Conservation (phyloP, 92 coral and sea anemone species). For the Muricea muricata region DNA sequence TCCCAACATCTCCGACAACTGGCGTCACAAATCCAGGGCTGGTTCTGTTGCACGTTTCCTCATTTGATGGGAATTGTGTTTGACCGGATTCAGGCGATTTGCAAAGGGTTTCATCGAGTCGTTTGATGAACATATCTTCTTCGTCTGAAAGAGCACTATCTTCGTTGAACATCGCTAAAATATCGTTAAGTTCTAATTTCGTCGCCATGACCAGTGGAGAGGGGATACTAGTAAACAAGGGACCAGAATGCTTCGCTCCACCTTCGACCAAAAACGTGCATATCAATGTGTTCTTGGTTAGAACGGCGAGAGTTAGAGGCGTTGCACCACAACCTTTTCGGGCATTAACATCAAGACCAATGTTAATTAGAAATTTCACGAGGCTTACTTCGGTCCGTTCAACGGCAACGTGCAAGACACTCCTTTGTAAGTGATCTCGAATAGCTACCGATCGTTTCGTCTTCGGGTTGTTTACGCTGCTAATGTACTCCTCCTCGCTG, state of each 20-base stretch:
- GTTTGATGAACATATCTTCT: constrained; percentile 17
- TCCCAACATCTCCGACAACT: constrained; percentile 34
- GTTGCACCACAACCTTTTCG: constrained; percentile 63
- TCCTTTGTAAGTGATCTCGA: constrained; percentile 45
- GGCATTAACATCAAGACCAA: constrained; percentile 44
- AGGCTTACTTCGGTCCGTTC: constrained; percentile 33
- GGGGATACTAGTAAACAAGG: too few relatives aligned
- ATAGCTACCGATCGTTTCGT: too few relatives aligned
- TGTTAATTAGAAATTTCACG: constrained; percentile 46
- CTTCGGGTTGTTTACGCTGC: neutral
- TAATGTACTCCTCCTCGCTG: constrained; percentile 47
- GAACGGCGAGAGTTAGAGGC: constrained; percentile 51
- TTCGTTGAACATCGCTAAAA: neutral
- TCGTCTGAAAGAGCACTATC: constrained; percentile 49
- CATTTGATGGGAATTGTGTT: too few relatives aligned
- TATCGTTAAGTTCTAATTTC: neutral
- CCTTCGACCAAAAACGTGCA: constrained; percentile 46
- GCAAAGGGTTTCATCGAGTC: constrained; percentile 26
- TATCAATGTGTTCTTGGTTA: constrained; percentile 11
- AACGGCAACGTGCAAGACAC: constrained; percentile 58
- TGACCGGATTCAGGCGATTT: neutral
- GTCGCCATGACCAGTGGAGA: constrained; percentile 41
- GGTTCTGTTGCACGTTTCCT: too few relatives aligned
- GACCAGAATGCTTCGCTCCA: constrained; percentile 42
- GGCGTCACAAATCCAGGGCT: constrained; percentile 21